Conservation (phyloP, 2,888 invertebrate genomes). For the Diaphora mendica region DNA sequence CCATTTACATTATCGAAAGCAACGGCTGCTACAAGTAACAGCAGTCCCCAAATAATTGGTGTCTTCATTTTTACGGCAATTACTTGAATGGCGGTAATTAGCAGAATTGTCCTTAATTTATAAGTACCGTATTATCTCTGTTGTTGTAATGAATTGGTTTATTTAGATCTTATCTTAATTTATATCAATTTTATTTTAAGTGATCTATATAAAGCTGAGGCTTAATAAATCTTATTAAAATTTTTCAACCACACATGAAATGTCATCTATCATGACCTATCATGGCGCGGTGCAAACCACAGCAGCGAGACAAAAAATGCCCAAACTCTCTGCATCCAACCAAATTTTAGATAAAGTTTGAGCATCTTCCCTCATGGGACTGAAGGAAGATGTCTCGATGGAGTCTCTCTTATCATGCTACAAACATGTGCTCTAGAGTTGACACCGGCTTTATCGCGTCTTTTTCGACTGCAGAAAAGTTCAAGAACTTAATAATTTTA, state of each 20-base stretch:
- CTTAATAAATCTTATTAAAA: not conserved
- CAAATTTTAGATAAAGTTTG: too few species aligned
- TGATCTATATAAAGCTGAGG: slow-evolving; percentile 4
- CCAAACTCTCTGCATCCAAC: too few species aligned
- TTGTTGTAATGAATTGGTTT: slow-evolving; percentile 8
- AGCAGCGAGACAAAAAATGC: too few species aligned
- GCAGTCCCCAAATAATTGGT: slow-evolving; percentile 14
- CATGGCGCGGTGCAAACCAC: too few species aligned
- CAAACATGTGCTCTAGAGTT: too few species aligned
- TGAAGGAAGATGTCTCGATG: too few species aligned
- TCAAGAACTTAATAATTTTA: too few species aligned
- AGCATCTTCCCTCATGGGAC: too few species aligned
- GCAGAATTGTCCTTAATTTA: slow-evolving; percentile 24
- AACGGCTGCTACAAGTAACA: slow-evolving; percentile 28
- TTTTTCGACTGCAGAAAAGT: too few species aligned
- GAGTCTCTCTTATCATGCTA: too few species aligned
- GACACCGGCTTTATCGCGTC: too few species aligned
- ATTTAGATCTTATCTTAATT: slow-evolving; percentile 11
- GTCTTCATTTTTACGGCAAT: slow-evolving; percentile 38
- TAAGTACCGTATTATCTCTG: slow-evolving; percentile 38
- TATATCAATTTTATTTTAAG: not conserved
- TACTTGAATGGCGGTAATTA: slow-evolving; percentile 13
- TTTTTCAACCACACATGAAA: not conserved
- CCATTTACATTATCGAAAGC: slow-evolving; percentile 14
- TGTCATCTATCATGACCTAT: too few species aligned